Base-by-base conservation (phyloP, 2,113 vertebrate species). In the Stigmatopora nigra region DNA sequence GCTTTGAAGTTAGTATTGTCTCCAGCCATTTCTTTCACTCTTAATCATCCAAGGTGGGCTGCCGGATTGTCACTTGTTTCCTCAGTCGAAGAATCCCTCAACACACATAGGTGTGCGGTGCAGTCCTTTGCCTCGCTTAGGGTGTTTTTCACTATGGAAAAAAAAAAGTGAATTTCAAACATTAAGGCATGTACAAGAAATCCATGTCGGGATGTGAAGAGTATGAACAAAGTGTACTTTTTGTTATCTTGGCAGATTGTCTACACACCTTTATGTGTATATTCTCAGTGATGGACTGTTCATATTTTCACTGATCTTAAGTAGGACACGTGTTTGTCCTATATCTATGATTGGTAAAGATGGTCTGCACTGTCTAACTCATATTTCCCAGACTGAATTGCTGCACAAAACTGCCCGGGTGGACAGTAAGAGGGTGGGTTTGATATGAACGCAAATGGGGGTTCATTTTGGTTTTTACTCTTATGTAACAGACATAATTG, bases 401-500 rank as follows among this genome's bases (percentile, higher is more conserved):
- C 84, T 84, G 85, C 86, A 81, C 74, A 87, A 84, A 73, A 86
- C 82, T 87, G 81, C 85, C 82, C 72, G 80, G 72, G 71, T 80
- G 77, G 81, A 81, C 69, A 76, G 82, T 82, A 78, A 75, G 69
- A 84, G 80, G 84, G 81, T 77, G 82, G 83, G 82, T 84, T 87
- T 88, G 78, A 83, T 83, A 83, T 79, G 82, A 81, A 76, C 44
- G 60, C 55, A 57, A 80, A 82, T 58, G 68, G 82, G 83, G 72
- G 64, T 71, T 80, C 45, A 73, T 87, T 83, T 84, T 84, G 75
- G 68, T 88, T 88, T 88, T 87, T 88, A 88, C 86, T 86, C 48
- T 89, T 80, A 80, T 87, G 86, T 88, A 88, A 83, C 78, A 74
- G 53, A 84, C 82, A 84, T 86, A 82, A 86, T 78, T 88, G 78